Evolutionary conservation across 2,113 vertebrate species (phyloP).

Genomic region (Carassius gibelio): DNA sequence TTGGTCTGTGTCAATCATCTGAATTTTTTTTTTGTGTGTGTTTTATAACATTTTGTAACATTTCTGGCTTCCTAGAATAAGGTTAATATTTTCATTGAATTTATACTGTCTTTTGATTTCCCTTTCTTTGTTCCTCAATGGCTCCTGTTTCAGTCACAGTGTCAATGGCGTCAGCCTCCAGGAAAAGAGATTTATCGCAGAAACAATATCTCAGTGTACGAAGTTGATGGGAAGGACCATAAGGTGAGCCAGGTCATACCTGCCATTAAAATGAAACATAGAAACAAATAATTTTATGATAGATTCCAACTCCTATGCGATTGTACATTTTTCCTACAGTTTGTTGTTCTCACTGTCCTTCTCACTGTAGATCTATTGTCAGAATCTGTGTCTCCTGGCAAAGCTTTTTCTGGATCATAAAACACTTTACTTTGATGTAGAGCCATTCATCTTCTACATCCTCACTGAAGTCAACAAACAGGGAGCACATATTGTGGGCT

Average conservation of each 20-base stretch:
- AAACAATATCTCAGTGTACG: slow-evolving; percentile 90
- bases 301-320: background rate
- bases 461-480: slow-evolving; percentile 89
- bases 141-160: slow-evolving; percentile 79
- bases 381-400: slow-evolving; percentile 90
- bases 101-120: background rate
- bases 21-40: background rate
- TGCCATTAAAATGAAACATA: background rate
- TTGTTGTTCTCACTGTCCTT: background rate
- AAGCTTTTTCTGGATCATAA: slow-evolving; percentile 95
- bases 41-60: background rate
- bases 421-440: slow-evolving; percentile 91
- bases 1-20: background rate
- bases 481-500: slow-evolving; percentile 91
- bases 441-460: slow-evolving; percentile 93
- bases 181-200: slow-evolving; percentile 92
- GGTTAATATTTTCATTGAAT: too few species aligned
- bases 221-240: slow-evolving; percentile 91
- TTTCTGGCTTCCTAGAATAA: background rate
- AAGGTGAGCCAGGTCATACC: slow-evolving; percentile 75
- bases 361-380: slow-evolving; percentile 86
- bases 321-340: background rate
- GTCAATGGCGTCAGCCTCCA: slow-evolving; percentile 90
- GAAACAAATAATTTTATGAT: background rate
- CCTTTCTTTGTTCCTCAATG: background rate